Evolutionary conservation across 2,113 vertebrate genomes (phyloP).

Genomic region (Microcebus ravelobensis): DNA sequence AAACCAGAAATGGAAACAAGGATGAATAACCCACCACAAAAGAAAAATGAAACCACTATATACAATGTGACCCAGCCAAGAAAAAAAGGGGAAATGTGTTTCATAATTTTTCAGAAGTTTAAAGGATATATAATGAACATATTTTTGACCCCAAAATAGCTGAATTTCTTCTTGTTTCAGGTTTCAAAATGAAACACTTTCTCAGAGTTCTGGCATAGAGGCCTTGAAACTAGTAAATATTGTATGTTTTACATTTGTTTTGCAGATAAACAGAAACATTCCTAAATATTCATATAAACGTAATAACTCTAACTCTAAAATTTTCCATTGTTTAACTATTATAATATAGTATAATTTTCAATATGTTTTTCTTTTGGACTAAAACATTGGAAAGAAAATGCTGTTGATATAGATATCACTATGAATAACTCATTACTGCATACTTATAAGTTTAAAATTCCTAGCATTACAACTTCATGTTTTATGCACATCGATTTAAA

Average conservation of each 20-base stretch:
- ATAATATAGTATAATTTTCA: background rate
- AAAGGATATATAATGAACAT: background rate
- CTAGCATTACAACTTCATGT: background rate
- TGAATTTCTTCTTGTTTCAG: conserved; percentile 59
- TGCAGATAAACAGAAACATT: conserved; percentile 50
- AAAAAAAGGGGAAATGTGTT: conserved; percentile 19
- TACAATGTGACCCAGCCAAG: background rate
- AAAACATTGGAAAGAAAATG: conserved; percentile 48
- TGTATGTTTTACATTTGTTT: conserved; percentile 53
- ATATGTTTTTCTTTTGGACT: background rate
- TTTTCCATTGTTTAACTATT: background rate
- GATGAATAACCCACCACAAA: conserved; percentile 46
- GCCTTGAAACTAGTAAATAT: conserved; percentile 47
- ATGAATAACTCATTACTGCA: background rate
- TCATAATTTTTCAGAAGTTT: conserved; percentile 20
- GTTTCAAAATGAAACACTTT: conserved; percentile 63
- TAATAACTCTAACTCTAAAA: conserved; percentile 61
- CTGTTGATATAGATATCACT: conserved; percentile 24
- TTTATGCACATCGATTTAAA: conserved; percentile 39
- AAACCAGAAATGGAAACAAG: conserved; percentile 70
- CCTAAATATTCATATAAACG: conserved; percentile 52
- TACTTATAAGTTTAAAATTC: conserved; percentile 54
- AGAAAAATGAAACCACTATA: conserved; percentile 54
- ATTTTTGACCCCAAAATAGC: conserved; percentile 27
- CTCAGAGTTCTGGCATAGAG: conserved; percentile 41